phyloP scores from a whole-genome alignment of 2,113 vertebrate genomes.

The Antigone vipio region DNA sequence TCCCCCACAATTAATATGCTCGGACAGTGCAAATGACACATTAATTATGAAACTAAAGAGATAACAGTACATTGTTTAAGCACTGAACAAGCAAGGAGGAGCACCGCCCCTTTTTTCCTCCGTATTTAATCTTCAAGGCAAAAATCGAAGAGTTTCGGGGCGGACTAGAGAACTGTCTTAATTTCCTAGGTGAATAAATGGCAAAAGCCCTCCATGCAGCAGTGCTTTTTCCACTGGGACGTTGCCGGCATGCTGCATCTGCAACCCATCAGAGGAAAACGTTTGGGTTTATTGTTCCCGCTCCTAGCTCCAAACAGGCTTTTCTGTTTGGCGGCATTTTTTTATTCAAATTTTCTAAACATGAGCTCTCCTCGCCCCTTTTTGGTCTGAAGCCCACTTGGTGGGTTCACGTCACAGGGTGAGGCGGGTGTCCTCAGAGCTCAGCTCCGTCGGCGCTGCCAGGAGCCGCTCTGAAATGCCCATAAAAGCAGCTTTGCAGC shows the following conservation, averaged over 20 bases:
- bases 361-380: neutral
- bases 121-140: neutral
- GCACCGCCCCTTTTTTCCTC: neutral
- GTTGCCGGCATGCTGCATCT: neutral
- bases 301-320: neutral
- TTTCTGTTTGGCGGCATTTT: neutral
- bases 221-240: neutral
- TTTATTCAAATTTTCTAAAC: neutral
- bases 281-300: neutral
- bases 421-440: fast-evolving
- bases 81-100: neutral
- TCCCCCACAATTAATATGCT: neutral
- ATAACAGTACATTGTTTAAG: neutral
- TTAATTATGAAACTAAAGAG: neutral
- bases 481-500: slow-evolving; percentile 52
- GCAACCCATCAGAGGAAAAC: neutral
- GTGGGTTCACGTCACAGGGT: neutral
- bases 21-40: neutral
- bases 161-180: neutral
- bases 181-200: neutral
- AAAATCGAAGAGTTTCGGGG: fast-evolving
- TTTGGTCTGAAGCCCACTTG: neutral
- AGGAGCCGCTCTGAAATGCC: neutral
- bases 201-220: neutral
- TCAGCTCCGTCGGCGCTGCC: neutral